Evolutionary conservation across 2,113 vertebrate species (phyloP), one percentile per base, ranked within the genome.

Genomic region (Hypomesus transpacificus): DNA sequence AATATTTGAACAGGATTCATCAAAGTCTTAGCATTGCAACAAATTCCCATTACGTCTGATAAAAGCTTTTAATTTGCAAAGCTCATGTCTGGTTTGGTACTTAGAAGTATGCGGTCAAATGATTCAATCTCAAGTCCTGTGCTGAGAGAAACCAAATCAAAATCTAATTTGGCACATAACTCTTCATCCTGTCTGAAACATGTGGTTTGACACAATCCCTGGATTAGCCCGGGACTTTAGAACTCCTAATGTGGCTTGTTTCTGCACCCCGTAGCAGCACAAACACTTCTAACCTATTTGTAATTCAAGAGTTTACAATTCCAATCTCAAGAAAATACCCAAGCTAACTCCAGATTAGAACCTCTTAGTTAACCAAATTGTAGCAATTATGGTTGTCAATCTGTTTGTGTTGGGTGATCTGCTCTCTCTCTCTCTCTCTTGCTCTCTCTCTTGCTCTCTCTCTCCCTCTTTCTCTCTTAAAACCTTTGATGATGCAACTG

Each of bases 31-130:
- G 79, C 79, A 77, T 87, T 80, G 81, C 81, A 85, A 83, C 82
- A 85, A 85, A 87, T 90, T 88, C 88, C 86, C 78, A 84, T 86
- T 84, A 83, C 81, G 57, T 85, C 73, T 75, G 72, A 84, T 84
- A 87, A 90, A 88, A 87, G 84, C 73, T 75, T 84, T 87, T 91
- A 85, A 90, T 89, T 91, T 91, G 85, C 82, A 79, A 84, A 86
- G 87, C 86, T 87, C 87, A 84, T 84, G 88, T 91, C 86, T 88
- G 87, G 81, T 85, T 86, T 80, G 86, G 78, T 89, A 77, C 81
- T 87, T 86, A 87, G 88, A 87, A 75, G 82, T 84, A 86, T 88
- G 87, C 46, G 85, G 87, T 90, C 88, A 90, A 84, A 87, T 84
- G 81, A 89, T 87, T 86, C 79, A 73, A 80, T 84, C 80, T 80